Conservation (phyloP, 2,797 vertebrate genomes). For the Gymnoscopelus microlampas region DNA sequence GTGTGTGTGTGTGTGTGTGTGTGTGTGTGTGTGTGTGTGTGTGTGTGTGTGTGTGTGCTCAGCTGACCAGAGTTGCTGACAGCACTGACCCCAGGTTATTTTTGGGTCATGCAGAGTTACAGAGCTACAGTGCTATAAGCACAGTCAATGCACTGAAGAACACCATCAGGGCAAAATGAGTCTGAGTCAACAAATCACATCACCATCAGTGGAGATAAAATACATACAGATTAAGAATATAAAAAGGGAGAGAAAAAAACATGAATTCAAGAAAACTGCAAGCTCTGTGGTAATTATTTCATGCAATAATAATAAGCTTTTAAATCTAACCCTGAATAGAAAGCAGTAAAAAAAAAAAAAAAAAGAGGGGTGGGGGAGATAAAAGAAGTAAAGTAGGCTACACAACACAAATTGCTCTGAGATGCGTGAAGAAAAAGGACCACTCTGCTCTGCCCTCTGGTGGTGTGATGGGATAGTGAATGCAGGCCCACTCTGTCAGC, state of each 20-base stretch:
- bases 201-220: neutral
- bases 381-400: slow-evolving; percentile 46
- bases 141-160: slow-evolving; percentile 31
- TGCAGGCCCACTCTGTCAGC: slow-evolving; percentile 35
- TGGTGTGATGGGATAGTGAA: slow-evolving; percentile 44
- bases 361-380: slow-evolving; percentile 29
- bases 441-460: slow-evolving; percentile 65
- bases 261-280: slow-evolving; percentile 13
- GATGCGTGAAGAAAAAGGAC: slow-evolving; percentile 44
- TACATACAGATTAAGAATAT: neutral
- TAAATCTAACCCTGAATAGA: slow-evolving; percentile 44
- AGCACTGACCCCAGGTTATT: slow-evolving; percentile 62
- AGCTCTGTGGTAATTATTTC: slow-evolving; percentile 26
- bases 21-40: slow-evolving; percentile 18
- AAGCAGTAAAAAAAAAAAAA: slow-evolving; percentile 28
- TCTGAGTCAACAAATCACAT: slow-evolving; percentile 50
- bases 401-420: slow-evolving; percentile 57
- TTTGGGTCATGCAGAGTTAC: slow-evolving; percentile 69
- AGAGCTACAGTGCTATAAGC: slow-evolving; percentile 49
- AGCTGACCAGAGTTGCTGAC: slow-evolving; percentile 69
- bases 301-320: slow-evolving; percentile 40
- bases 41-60: slow-evolving; percentile 14
- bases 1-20: slow-evolving; percentile 37
- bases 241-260: slow-evolving; percentile 3
- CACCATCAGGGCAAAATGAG: slow-evolving; percentile 45